These are phyloP conservation scores for Tenthredo scrophulariae DNA, from an alignment of 2,888 invertebrate genomes.

Conservation along the genomic window DNA sequence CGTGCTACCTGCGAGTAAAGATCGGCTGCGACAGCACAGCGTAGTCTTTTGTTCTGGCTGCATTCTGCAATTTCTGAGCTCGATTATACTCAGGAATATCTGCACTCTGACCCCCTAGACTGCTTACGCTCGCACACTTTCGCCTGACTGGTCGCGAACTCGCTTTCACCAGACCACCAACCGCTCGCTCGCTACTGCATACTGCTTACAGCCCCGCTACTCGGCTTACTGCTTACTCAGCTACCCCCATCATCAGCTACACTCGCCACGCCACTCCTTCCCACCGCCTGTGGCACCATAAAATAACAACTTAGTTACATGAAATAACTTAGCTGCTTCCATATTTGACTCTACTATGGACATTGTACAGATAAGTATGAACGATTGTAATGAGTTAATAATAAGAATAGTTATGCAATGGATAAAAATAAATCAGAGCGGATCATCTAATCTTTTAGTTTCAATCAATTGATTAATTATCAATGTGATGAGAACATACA, in stretches of 20 bases:
- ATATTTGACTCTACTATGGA: conserved; percentile 57
- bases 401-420: background rate
- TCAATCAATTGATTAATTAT: background rate
- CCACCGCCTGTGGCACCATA: conserved; percentile 79
- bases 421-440: background rate
- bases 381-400: conserved; percentile 15
- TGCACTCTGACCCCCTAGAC: conserved; percentile 64
- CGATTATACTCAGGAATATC: conserved; percentile 37
- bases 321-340: conserved; percentile 68
- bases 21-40: conserved; percentile 47
- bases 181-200: conserved; percentile 69
- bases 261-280: conserved; percentile 77
- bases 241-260: conserved; percentile 77
- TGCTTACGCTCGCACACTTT: conserved; percentile 55
- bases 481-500: background rate
- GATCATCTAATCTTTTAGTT: background rate
- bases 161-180: conserved; percentile 72
- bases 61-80: conserved; percentile 58
- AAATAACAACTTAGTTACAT: conserved; percentile 77
- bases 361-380: conserved; percentile 27
- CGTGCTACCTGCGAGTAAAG: conserved; percentile 54
- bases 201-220: conserved; percentile 76
- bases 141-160: conserved; percentile 61
- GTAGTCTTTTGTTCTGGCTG: conserved; percentile 57
- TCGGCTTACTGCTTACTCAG: conserved; percentile 73